Conservation (phyloP, 2,113 vertebrate species). For the Sceloporus tristichus region DNA sequence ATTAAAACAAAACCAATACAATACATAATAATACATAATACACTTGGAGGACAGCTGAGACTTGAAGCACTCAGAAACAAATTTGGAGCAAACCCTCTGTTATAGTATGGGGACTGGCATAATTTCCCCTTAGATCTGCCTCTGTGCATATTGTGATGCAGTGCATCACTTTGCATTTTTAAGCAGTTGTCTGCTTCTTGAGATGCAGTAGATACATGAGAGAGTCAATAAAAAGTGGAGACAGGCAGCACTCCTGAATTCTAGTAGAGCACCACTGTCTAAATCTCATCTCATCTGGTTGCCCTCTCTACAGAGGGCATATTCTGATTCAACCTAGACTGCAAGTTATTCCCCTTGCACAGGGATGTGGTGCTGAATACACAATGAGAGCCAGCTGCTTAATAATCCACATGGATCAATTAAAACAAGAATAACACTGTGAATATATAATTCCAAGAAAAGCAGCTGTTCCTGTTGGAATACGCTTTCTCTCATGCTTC, state of each 20-base stretch:
- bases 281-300: not conserved
- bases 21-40: not conserved
- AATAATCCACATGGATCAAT: not conserved
- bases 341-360: not conserved
- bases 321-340: not conserved
- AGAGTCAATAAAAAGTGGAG: not conserved
- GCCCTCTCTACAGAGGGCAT: not conserved
- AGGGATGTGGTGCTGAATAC: not conserved
- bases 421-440: not conserved
- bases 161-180: not conserved
- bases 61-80: not conserved
- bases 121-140: not conserved
- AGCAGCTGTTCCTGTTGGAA: not conserved
- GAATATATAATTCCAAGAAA: conserved; percentile 3
- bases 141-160: not conserved
- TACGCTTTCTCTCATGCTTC: not conserved
- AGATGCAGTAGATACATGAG: not conserved
- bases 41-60: not conserved
- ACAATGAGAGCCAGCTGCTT: conserved; percentile 2
- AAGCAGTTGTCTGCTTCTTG: not conserved
- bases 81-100: not conserved
- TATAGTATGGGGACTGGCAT: not conserved
- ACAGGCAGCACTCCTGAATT: not conserved
- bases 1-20: too few species aligned
- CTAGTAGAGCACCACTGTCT: not conserved